Base-by-base conservation (phyloP, 2,888 invertebrate genomes). In the Melieria picta region DNA sequence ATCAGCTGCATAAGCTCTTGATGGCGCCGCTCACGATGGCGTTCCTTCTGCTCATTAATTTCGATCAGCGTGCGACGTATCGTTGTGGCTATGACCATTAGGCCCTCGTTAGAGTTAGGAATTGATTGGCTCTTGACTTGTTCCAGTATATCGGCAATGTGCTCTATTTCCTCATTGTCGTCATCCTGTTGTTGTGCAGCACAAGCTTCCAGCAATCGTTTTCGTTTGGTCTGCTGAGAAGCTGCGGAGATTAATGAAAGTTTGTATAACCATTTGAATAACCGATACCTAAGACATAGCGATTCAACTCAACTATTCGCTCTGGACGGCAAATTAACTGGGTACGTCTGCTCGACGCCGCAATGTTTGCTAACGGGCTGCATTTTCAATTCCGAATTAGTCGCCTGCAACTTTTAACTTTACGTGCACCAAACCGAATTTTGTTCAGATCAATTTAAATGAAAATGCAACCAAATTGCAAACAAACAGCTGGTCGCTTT, bases 41-140 rank as follows among this genome's bases (percentile, higher is more conserved):
- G 69, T 61, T 79, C 79, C n/a, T 76, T 73, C 4, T 75, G 74
- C 57, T 75, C 75, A 62, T 75, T 74, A 11, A 79, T 78, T 68
- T 79, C 77, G n/a, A 79, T 47, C 48, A 79, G 62, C 6, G 78
- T 78, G 10, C 58, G 65, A 30, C 75, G 72, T 63, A 79, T 76
- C 4, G 77, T 76, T n/a, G 73, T 72, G 7, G 75, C 74, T 10
- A 79, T 61, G 4, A 50, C n/a, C 9, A 42, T 42, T 43, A 75
- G 65, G 4, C 65, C 63, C 11, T 30, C 58, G 9, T 69, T 65
- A n/a, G 57, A 67, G 13, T 42, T n/a, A 10, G 43, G 46, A 16
- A 30, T 30, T 30, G 30, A 30, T 30, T 30, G 30, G 7, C 52
- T 48, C 50, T 60, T 57, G 16, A 69, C 42, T 6, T 56, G 63